Evolutionary conservation across 2,113 vertebrate species (phyloP).

Genomic region (Ptyas mucosa): DNA sequence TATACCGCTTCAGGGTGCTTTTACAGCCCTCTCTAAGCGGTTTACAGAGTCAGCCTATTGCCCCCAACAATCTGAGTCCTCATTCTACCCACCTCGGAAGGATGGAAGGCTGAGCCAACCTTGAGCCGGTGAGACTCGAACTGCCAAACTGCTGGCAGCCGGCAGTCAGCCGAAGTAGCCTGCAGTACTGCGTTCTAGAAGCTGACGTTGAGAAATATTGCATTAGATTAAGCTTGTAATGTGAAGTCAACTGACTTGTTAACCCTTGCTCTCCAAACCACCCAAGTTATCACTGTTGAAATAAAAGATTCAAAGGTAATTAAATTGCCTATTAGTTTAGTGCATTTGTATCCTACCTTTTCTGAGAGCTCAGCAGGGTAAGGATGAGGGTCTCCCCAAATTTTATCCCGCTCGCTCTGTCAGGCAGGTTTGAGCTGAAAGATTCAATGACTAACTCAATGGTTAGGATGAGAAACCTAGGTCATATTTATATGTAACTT

Average conservation of each 20-base stretch:
- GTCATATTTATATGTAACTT: not conserved
- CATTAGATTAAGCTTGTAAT: not conserved
- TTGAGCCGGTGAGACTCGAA: too few species aligned
- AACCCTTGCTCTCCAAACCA: not conserved
- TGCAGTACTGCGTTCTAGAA: too few species aligned
- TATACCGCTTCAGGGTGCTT: too few species aligned
- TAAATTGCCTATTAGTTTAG: not conserved
- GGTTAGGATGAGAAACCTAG: not conserved
- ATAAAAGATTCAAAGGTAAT: not conserved
- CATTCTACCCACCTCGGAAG: too few species aligned
- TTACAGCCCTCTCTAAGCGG: too few species aligned
- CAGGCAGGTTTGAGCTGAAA: not conserved
- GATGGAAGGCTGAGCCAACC: too few species aligned
- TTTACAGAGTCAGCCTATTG: too few species aligned
- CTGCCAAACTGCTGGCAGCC: too few species aligned
- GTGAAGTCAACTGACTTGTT: not conserved
- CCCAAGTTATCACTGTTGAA: not conserved
- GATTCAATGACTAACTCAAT: not conserved
- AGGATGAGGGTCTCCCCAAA: not conserved
- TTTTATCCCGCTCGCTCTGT: not conserved
- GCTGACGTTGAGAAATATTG: not conserved
- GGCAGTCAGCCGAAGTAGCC: too few species aligned
- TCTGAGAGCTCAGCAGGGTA: not conserved
- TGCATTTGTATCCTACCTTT: not conserved
- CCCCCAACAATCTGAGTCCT: too few species aligned